Conservation (phyloP, 2,888 invertebrate species). For the Drosophila recens region DNA sequence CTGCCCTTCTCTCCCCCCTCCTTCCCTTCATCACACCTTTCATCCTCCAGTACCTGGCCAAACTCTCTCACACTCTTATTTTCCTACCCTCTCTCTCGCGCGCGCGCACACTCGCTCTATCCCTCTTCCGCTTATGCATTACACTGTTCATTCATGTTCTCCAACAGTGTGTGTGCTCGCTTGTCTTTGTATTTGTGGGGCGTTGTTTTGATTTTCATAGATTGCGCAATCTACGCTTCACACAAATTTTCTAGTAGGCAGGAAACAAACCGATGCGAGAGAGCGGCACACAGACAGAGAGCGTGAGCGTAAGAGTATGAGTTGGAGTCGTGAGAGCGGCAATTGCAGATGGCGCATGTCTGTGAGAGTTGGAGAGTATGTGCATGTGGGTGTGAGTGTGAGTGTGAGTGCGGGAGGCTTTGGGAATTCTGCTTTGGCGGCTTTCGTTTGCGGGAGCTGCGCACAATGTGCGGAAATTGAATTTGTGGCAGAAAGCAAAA, state of each 20-base stretch:
- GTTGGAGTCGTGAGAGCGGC: slow-evolving; percentile 1
- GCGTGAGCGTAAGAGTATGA: slow-evolving; percentile 1
- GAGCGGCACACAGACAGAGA: slow-evolving; percentile 14
- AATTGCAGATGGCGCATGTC: slow-evolving; percentile 49
- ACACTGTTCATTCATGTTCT: slow-evolving; percentile 2
- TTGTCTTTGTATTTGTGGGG: slow-evolving; percentile 70
- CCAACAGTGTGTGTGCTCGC: slow-evolving; percentile 1
- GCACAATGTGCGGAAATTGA: slow-evolving; percentile 81
- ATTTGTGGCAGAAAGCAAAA: slow-evolving; percentile 72
- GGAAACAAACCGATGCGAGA: slow-evolving; percentile 43
- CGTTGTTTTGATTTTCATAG: slow-evolving; percentile 80
- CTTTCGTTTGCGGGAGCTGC: slow-evolving; percentile 59
- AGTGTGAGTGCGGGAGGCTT: background rate
- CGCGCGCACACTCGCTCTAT: slow-evolving; percentile 1
- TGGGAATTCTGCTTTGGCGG: slow-evolving; percentile 6
- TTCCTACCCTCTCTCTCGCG: background rate
- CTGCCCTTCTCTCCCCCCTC: background rate
- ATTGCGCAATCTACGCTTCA: slow-evolving; percentile 71
- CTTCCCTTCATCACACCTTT: background rate
- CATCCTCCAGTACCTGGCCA: background rate
- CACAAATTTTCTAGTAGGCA: slow-evolving; percentile 42
- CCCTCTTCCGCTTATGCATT: background rate
- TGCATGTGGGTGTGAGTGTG: background rate
- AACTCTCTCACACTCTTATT: background rate
- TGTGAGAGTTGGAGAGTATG: slow-evolving; percentile 5